These are phyloP conservation scores for Corbicula japonica DNA, from an alignment of 2,888 invertebrate species.

Conservation along the genomic window DNA sequence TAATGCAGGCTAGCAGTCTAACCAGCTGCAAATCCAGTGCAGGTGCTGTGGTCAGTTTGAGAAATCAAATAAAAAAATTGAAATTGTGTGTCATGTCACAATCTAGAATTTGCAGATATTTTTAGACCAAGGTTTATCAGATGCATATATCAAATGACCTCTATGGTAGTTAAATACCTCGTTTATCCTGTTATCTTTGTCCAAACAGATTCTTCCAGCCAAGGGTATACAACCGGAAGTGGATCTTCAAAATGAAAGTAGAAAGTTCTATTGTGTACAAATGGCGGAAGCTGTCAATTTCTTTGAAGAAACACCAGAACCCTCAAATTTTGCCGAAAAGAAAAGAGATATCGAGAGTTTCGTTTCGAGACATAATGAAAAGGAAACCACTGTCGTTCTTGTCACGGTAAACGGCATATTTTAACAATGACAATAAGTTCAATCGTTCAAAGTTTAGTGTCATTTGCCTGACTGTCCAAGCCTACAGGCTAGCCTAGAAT, in stretches of 20 bases:
- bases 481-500: too few species aligned
- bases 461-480: too few species aligned
- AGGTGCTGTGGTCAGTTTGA: too few species aligned
- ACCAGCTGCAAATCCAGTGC: too few species aligned
- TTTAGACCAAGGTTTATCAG: constrained; percentile 9
- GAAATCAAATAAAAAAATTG: too few species aligned
- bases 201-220: background rate
- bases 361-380: constrained; percentile 56
- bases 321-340: constrained; percentile 71
- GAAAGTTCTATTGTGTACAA: constrained; percentile 41
- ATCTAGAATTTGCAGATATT: constrained; percentile 38
- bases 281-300: constrained; percentile 71
- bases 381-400: constrained; percentile 91
- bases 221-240: constrained; percentile 31
- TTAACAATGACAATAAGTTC: too few species aligned
- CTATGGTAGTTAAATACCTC: background rate
- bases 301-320: constrained; percentile 72
- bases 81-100: constrained; percentile 59
- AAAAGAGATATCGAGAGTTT: constrained; percentile 65
- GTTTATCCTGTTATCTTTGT: constrained; percentile 24
- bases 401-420: constrained; percentile 88
- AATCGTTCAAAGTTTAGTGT: too few species aligned
- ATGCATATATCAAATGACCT: background rate
- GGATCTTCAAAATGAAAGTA: constrained; percentile 28
- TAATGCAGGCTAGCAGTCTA: too few species aligned